A percentile compares a stretch with the other conserved stretches of the same genome.
These are phyloP conservation scores for Choristoneura fumiferana DNA, from an alignment of 1,140 invertebrate genomes.

Conservation along the genomic window DNA sequence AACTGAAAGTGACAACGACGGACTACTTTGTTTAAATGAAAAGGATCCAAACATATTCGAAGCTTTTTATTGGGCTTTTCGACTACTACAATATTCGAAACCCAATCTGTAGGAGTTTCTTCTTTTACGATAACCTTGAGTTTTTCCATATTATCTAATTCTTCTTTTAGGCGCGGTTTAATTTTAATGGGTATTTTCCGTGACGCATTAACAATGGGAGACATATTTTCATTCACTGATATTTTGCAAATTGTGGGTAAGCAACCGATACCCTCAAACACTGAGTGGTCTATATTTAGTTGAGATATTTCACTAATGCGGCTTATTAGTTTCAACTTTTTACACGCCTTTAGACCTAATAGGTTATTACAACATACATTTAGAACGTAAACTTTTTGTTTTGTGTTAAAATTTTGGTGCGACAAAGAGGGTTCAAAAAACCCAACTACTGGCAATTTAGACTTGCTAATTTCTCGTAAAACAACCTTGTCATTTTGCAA, in stretches of 20 bases:
- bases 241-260: slow-evolving; percentile 22
- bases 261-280: slow-evolving; percentile 29
- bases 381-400: no score
- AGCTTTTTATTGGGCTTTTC: slow-evolving; percentile 27
- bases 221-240: slow-evolving; percentile 9
- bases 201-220: slow-evolving; percentile 16
- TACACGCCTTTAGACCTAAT: no score
- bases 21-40: slow-evolving; percentile 23
- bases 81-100: no score
- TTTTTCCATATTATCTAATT: no score
- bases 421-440: no score
- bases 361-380: no score
- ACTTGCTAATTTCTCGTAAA: no score
- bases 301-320: no score
- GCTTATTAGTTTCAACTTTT: no score
- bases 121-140: slow-evolving; percentile 27
- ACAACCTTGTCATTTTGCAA: no score
- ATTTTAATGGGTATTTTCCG: slow-evolving; percentile 27
- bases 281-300: neutral
- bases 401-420: no score
- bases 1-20: slow-evolving; percentile 20
- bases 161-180: slow-evolving; percentile 18
- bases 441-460: no score
- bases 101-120: slow-evolving; percentile 24
- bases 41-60: slow-evolving; percentile 26